Percentiles rank a stretch among this genome's conserved stretches.
phyloP scores from a whole-genome alignment of 1,140 invertebrate genomes.

The Drosophila kurseongensis region DNA sequence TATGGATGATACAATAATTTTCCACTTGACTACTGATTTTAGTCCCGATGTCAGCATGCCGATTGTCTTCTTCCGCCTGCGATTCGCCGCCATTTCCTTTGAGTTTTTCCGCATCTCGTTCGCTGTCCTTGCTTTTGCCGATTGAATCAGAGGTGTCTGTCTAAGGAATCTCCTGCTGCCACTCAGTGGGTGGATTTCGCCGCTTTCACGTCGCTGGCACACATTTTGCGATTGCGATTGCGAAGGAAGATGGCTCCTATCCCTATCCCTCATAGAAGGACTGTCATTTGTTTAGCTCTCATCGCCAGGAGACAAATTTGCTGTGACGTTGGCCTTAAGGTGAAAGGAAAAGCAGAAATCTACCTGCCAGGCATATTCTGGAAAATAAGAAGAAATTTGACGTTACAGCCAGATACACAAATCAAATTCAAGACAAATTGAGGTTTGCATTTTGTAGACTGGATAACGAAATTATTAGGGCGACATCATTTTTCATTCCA shows the following conservation, averaged over 20 bases:
- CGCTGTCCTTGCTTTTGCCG: constrained; percentile 3
- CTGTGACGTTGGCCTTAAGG: constrained; percentile 21
- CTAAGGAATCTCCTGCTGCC: constrained; percentile 25
- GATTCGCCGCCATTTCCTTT: constrained; percentile 47
- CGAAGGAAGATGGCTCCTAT: constrained; percentile 25
- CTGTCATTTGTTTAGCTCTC: constrained; percentile 46
- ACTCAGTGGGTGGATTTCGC: constrained; percentile 12
- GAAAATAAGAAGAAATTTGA: constrained; percentile 30
- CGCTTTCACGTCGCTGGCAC: constrained; percentile 17
- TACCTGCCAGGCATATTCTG: constrained; percentile 37
- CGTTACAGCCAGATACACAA: constrained; percentile 34
- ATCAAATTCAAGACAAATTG: constrained; percentile 38
- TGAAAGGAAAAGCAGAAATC: constrained; percentile 8
- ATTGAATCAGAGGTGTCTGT: constrained; percentile 41
- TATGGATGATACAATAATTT: constrained; percentile 84
- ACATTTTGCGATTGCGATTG: constrained; percentile 33
- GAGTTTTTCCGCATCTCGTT: constrained; percentile 18
- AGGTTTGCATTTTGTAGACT: constrained; percentile 17
- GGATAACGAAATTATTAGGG: constrained; percentile 20
- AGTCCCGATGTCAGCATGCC: constrained; percentile 59
- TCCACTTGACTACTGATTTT: constrained; percentile 83
- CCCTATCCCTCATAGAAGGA: constrained; percentile 28
- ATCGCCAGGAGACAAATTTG: constrained; percentile 22
- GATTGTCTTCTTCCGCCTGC: constrained; percentile 55
- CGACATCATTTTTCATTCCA: constrained; percentile 1